Evolutionary conservation across 23 tunicate genomes (phyloP).

Genomic region (Phallusia fumigata): DNA sequence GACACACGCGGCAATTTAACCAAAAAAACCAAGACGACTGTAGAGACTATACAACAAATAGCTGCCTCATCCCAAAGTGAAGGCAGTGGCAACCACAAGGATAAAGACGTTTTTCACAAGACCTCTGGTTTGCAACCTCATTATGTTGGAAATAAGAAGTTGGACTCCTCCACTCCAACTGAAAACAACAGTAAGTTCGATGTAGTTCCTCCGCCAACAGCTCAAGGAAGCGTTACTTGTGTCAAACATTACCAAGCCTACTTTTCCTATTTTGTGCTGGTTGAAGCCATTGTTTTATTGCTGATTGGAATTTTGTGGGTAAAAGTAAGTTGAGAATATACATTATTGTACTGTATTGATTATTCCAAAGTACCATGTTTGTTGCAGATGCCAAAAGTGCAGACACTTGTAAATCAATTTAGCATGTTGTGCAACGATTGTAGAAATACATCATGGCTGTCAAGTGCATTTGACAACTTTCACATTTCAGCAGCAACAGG

Average conservation of each 20-base stretch:
- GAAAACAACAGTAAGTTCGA: neutral
- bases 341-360: neutral
- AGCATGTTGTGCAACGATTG: neutral
- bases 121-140: neutral
- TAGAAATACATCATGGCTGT: neutral
- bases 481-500: neutral
- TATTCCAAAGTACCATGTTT: neutral
- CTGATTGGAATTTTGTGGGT: conserved; percentile 65
- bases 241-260: conserved; percentile 49
- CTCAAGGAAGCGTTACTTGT: conserved; percentile 3
- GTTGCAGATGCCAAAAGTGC: conserved; percentile 6
- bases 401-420: neutral
- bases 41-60: neutral
- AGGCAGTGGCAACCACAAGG: neutral
- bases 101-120: neutral
- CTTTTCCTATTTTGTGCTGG: conserved; percentile 51
- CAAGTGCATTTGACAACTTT: neutral
- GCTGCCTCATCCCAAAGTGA: neutral
- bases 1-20: neutral
- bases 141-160: neutral
- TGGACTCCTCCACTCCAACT: neutral
- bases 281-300: conserved; percentile 46
- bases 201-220: neutral
- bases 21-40: neutral
- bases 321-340: conserved; percentile 15